These are phyloP conservation scores for Margarornis squamiger DNA, from an alignment of 2,797 vertebrate species.

Conservation along the genomic window DNA sequence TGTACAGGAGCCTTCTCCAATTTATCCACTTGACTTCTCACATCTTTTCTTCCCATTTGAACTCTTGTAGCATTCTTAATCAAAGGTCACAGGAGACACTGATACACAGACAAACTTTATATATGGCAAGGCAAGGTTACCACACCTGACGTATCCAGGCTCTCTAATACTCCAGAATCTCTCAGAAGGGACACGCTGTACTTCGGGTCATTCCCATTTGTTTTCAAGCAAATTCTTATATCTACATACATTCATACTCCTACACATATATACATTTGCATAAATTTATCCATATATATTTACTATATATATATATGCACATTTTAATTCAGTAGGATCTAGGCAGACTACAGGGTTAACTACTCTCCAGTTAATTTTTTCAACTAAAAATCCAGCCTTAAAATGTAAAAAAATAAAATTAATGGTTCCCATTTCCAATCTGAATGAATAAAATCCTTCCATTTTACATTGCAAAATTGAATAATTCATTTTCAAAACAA, in stretches of 20 bases:
- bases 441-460: background rate
- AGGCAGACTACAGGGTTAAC: background rate
- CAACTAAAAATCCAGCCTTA: background rate
- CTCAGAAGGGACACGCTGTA: background rate
- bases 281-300: background rate
- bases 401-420: background rate
- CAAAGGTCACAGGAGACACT: slow-evolving; percentile 14
- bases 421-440: background rate
- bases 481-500: slow-evolving; percentile 31
- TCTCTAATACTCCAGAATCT: background rate
- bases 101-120: background rate
- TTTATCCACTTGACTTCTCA: slow-evolving; percentile 37
- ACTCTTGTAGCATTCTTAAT: slow-evolving; percentile 8
- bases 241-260: background rate
- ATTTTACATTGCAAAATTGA: background rate
- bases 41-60: slow-evolving; percentile 7
- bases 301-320: background rate
- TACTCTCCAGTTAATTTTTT: background rate
- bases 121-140: background rate
- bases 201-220: background rate
- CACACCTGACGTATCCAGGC: background rate
- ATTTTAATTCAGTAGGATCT: background rate
- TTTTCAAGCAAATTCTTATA: background rate
- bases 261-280: background rate
- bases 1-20: background rate